These are phyloP conservation scores for Labrus mixtus DNA, from an alignment of 2,113 vertebrate genomes.

Conservation along the genomic window DNA sequence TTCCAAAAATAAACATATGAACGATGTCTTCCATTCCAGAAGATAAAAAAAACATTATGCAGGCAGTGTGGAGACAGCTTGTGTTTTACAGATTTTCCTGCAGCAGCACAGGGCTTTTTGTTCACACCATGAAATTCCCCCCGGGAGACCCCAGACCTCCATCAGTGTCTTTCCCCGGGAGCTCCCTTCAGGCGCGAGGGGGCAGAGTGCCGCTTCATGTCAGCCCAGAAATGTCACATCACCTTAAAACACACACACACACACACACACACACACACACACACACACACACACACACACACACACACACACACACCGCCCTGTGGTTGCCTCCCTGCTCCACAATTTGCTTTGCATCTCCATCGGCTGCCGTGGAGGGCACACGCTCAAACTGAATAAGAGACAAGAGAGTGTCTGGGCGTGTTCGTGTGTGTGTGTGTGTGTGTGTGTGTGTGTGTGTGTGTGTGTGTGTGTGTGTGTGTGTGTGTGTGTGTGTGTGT, in stretches of 20 bases:
- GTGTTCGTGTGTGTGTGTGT: too few relatives aligned
- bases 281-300: slow-evolving; percentile 11
- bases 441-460: too few relatives aligned
- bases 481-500: too few relatives aligned
- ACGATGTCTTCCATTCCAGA: slow-evolving; percentile 3
- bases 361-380: slow-evolving; percentile 39
- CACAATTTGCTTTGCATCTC: slow-evolving; percentile 60
- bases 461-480: too few relatives aligned
- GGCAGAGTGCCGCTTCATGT: slow-evolving; percentile 77
- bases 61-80: slow-evolving; percentile 31
- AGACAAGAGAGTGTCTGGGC: slow-evolving; percentile 19
- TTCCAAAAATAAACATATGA: neutral
- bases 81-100: slow-evolving; percentile 57
- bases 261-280: slow-evolving; percentile 21
- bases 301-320: slow-evolving; percentile 20
- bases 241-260: slow-evolving; percentile 55
- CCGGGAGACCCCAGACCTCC: slow-evolving; percentile 72
- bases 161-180: slow-evolving; percentile 77
- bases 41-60: slow-evolving; percentile 4
- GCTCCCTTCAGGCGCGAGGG: slow-evolving; percentile 77
- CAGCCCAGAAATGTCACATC: slow-evolving; percentile 81
- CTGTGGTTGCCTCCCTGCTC: slow-evolving; percentile 35
- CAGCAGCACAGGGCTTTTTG: slow-evolving; percentile 51
- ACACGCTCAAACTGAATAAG: slow-evolving; percentile 30
- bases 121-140: slow-evolving; percentile 60